A percentile compares a stretch with the other conserved stretches of the same genome.
phyloP scores from a whole-genome alignment of 1,140 invertebrate species.

The Aradophagus sp. region DNA sequence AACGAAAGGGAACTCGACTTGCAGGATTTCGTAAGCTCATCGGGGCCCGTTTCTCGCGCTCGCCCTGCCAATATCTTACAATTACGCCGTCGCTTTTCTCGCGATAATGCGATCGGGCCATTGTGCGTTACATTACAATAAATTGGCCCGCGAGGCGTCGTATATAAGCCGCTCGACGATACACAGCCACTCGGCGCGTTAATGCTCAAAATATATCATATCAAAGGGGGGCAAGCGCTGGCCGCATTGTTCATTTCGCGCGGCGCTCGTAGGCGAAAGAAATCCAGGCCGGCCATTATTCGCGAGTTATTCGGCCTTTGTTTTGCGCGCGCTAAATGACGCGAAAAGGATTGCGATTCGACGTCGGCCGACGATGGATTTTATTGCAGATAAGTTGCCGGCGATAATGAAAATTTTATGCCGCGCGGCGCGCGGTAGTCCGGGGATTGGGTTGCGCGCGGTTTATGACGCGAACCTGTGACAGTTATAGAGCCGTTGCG shows the following conservation, averaged over 20 bases:
- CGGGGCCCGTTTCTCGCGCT: slow-evolving; percentile 37
- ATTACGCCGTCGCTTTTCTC: slow-evolving; percentile 51
- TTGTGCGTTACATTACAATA: slow-evolving; percentile 53
- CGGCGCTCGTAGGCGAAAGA: slow-evolving; percentile 43
- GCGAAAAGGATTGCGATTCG: slow-evolving; percentile 42
- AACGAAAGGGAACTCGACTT: too few species aligned
- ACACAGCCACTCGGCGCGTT: slow-evolving; percentile 39
- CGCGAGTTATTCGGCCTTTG: slow-evolving; percentile 49
- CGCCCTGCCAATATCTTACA: slow-evolving; percentile 45
- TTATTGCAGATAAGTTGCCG: slow-evolving; percentile 42
- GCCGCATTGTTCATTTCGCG: slow-evolving; percentile 48
- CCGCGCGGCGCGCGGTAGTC: slow-evolving; percentile 35
- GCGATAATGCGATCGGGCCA: slow-evolving; percentile 51
- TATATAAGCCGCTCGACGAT: slow-evolving; percentile 43
- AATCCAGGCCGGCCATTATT: slow-evolving; percentile 50
- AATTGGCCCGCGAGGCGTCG: slow-evolving; percentile 41
- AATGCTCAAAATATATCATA: slow-evolving; percentile 56
- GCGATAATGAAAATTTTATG: slow-evolving; percentile 48
- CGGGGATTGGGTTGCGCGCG: slow-evolving; percentile 9
- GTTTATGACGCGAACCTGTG: slow-evolving; percentile 29
- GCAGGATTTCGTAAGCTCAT: too few species aligned
- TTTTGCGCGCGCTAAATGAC: slow-evolving; percentile 42
- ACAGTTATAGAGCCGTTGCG: slow-evolving; percentile 33
- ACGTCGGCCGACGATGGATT: slow-evolving; percentile 38
- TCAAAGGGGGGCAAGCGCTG: slow-evolving; percentile 41